Percentiles rank a stretch among this genome's conserved stretches.
Conservation (phyloP, 2,797 vertebrate species). For the Falco novaeseelandiae region DNA sequence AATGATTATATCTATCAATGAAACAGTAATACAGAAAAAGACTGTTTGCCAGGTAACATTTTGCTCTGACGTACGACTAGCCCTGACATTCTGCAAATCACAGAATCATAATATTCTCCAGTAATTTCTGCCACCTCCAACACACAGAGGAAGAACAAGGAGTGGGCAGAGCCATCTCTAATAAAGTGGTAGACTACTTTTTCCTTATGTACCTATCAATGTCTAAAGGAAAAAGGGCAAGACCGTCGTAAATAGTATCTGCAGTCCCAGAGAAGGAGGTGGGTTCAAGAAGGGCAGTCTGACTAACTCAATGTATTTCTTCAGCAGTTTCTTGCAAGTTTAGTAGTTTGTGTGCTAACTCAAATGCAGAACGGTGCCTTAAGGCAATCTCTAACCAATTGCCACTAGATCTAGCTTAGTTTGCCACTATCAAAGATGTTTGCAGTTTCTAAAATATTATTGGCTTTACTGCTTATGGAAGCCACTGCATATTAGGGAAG, state of each 20-base stretch:
- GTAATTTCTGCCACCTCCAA: not conserved
- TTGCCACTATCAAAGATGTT: not conserved
- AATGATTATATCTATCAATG: not conserved
- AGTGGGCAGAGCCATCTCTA: not conserved
- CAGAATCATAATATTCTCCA: not conserved
- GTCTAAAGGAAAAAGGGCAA: not conserved
- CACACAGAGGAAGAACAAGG: not conserved
- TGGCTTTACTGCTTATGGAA: not conserved
- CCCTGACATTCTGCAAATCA: not conserved
- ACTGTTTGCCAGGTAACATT: not conserved
- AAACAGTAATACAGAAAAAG: not conserved
- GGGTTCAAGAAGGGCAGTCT: not conserved
- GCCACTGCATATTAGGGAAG: not conserved
- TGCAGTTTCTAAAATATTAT: not conserved
- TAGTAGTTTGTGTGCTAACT: not conserved
- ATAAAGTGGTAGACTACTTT: not conserved
- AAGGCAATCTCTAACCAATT: not conserved
- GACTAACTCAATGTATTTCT: not conserved
- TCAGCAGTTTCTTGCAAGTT: not conserved
- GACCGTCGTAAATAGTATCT: not conserved
- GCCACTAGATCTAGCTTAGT: not conserved
- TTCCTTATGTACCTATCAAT: fast-evolving
- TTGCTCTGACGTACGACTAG: not conserved
- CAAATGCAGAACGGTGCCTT: not conserved
- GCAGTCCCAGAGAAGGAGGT: not conserved